These are phyloP conservation scores for Graptemys geographica DNA, from an alignment of 2,797 vertebrate species.

Conservation along the genomic window DNA sequence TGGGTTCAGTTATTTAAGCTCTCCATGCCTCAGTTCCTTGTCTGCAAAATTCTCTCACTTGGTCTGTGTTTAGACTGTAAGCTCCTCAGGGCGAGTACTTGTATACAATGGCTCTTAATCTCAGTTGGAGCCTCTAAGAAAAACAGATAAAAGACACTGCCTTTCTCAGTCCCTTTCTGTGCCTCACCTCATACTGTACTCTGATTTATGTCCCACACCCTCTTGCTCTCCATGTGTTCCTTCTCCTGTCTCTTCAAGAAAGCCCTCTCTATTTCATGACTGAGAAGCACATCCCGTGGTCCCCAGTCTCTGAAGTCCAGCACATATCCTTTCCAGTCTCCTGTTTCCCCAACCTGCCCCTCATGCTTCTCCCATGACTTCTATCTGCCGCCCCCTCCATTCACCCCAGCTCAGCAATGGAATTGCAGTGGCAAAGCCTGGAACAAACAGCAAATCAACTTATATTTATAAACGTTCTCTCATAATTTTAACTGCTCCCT, in stretches of 20 bases:
- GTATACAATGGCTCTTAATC: neutral
- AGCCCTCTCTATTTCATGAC: neutral
- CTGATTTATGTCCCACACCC: neutral
- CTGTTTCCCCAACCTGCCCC: neutral
- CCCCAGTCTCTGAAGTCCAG: neutral
- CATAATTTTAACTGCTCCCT: neutral
- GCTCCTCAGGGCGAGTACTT: neutral
- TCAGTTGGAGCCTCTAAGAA: neutral
- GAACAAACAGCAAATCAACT: neutral
- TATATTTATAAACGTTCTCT: neutral
- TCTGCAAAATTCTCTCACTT: neutral
- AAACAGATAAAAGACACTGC: neutral
- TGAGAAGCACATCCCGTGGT: neutral
- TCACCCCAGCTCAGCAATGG: neutral
- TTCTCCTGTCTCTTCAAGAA: neutral
- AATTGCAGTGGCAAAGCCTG: neutral
- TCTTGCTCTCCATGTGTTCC: neutral
- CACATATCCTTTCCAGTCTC: neutral
- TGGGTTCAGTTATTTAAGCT: neutral
- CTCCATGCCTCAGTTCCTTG: neutral
- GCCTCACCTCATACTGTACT: rapidly evolving
- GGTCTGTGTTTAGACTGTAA: neutral
- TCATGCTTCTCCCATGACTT: neutral
- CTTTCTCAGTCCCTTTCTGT: neutral
- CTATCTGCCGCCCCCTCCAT: neutral